Evolutionary conservation across 2,888 invertebrate genomes (phyloP), one percentile per base, ranked within the genome.

Genomic region (Platynereis dumerilii): DNA sequence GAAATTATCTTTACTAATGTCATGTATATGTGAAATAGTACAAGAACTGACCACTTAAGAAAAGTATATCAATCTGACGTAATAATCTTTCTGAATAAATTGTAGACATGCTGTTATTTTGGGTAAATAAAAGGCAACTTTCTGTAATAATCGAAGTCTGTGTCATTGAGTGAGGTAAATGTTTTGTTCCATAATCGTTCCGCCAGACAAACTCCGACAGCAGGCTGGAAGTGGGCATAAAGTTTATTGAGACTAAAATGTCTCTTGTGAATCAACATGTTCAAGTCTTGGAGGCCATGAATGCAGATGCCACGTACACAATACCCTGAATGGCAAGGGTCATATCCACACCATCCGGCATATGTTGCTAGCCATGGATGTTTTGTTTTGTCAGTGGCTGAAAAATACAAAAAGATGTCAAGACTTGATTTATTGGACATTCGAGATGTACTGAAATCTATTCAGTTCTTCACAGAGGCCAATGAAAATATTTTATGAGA

Each of bases 121-220:
- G 34, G 34, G 7, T 12, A 10, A 48, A 48, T 48, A 22, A 48
- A 48, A 12, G 48, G 48, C 17, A 48, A n/a, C 22, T 22, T 5
- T 48, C 48, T 5, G 17, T 48, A 48, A 48, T 48, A 48, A 3
- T 48, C 48, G 7, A 48, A 22, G 48, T 48, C 48, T 48, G 22
- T n/a, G 7, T 48, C 20, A 20, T n/a, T 20, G 10, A 22, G 7
- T 12, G 48, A 10, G 7, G 48, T 20, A n/a, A 48, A 48, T 5
- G 48, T 48, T 48, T 48, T 48, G 48, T 48, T 48, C 20, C n/a
- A 22, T n/a, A 20, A 48, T 22, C 48, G 22, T 48, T 48, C 48
- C n/a, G n/a, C 48, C 48, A 48, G 7, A 22, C 48, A 48, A 5
- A 20, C 48, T 22, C 10, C 5, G 5, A n/a, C n/a, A 5, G 22